phyloP scores from a whole-genome alignment of 2,888 invertebrate species.

The Litoditis marina region DNA sequence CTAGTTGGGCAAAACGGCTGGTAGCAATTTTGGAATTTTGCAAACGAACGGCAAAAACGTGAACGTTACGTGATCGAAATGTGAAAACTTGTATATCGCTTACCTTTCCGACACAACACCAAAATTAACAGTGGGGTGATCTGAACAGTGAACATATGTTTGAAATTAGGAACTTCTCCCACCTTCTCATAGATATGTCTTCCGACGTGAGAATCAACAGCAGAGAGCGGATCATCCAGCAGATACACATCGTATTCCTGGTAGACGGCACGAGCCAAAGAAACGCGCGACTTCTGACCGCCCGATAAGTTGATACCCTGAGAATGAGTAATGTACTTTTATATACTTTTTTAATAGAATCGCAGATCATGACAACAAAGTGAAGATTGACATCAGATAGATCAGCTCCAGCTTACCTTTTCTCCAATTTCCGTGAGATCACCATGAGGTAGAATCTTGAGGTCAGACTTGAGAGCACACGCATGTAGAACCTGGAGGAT shows the following conservation, averaged over 20 bases:
- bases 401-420: slow-evolving; percentile 69
- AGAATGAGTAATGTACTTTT: background rate
- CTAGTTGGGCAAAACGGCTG: no score
- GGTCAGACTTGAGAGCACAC: slow-evolving; percentile 85
- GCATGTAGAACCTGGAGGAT: slow-evolving; percentile 74
- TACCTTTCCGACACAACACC: no score
- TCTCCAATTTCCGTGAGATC: slow-evolving; percentile 97
- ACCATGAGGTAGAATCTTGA: slow-evolving; percentile 84
- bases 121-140: no score
- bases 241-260: slow-evolving; percentile 72
- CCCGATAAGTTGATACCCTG: slow-evolving; percentile 86
- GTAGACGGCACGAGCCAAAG: slow-evolving; percentile 70
- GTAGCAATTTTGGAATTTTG: no score
- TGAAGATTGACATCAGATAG: background rate
- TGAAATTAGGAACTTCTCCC: no score
- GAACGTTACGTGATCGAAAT: no score
- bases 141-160: no score
- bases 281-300: slow-evolving; percentile 81
- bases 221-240: slow-evolving; percentile 89
- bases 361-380: no score
- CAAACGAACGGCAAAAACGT: background rate
- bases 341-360: background rate
- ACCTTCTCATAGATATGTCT: slow-evolving; percentile 79
- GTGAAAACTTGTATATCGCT: no score
- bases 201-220: slow-evolving; percentile 94